Evolutionary conservation across 2,113 vertebrate species (phyloP).

Genomic region (Forbesichthys agassizii): DNA sequence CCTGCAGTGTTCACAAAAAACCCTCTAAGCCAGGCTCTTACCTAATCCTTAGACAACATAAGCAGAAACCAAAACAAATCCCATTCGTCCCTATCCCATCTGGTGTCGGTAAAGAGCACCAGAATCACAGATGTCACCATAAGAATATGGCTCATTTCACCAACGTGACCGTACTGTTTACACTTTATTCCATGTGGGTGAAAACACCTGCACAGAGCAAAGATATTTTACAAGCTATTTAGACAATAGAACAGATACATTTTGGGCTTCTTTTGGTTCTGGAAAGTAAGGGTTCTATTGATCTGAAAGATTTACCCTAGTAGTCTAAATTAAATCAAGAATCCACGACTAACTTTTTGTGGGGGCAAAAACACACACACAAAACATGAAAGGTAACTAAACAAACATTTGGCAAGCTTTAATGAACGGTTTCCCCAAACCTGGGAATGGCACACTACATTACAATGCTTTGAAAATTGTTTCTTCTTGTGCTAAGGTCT

Average conservation of each 20-base stretch:
- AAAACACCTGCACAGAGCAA: no score
- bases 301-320: no score
- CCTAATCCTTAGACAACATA: slow-evolving; percentile 75
- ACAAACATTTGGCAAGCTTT: slow-evolving; percentile 44
- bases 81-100: background rate
- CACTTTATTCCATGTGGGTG: no score
- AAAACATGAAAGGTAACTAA: background rate
- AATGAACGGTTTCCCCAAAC: slow-evolving; percentile 36
- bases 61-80: slow-evolving; percentile 11
- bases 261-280: no score
- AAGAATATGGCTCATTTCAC: background rate
- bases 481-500: slow-evolving; percentile 17
- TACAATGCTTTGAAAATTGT: slow-evolving; percentile 1
- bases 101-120: background rate
- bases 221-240: no score
- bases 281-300: no score
- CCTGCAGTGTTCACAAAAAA: slow-evolving; percentile 67
- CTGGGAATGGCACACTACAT: slow-evolving; percentile 61
- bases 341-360: background rate
- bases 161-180: background rate
- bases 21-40: background rate
- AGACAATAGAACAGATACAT: no score
- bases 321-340: no score
- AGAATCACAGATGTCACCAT: background rate
- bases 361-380: background rate